Base-by-base conservation (phyloP, 2,888 invertebrate genomes). In the Caenorhabditis sinica region DNA sequence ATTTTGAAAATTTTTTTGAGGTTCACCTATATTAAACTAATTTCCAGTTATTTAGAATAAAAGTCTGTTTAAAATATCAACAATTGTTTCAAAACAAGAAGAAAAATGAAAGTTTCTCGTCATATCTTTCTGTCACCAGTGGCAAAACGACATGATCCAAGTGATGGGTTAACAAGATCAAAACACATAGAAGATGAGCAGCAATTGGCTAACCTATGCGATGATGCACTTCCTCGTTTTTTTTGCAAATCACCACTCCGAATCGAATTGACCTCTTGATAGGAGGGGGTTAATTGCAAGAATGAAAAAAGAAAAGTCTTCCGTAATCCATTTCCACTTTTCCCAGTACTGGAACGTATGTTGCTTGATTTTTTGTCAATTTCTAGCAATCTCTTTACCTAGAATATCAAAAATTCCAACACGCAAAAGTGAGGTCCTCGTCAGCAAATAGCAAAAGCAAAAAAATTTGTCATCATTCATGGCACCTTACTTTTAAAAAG, bases 81-180 rank as follows among this genome's bases (percentile, higher is more conserved):
- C n/a, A 20, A 2, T 51, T 53, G 15, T 56, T 36, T 69, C 53
- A 40, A 63, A 45, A 45, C 53, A 13, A 15, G 5, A 2, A 15
- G 8, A 28, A n/a, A n/a, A n/a, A n/a, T n/a, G n/a, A n/a, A n/a
- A n/a, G n/a, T 71, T 36, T 58, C 25, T 13, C 56, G 36, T 69
- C 69, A 71, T 36, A 71, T 71, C 45, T 60, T 13, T 66, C 6
- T 30, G 1, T 6, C 25, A 66, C 66, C 13, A 33, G 61, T 61
- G 30, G 28, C 61, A 63, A 30, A 60, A 23, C 36, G 36, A 58
- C 58, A 58, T 53, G 53, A 49, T 63, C 56, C 33, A 15, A 63
- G 53, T 79, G 71, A 71, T 71, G 53, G 53, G 79, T 43, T 40
- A 65, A 80, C 63, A 72, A 72, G 80, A 80, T 80, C 80, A 80